These are phyloP conservation scores for Lordiphosa mommai DNA, from an alignment of 1,140 invertebrate genomes.

Conservation along the genomic window DNA sequence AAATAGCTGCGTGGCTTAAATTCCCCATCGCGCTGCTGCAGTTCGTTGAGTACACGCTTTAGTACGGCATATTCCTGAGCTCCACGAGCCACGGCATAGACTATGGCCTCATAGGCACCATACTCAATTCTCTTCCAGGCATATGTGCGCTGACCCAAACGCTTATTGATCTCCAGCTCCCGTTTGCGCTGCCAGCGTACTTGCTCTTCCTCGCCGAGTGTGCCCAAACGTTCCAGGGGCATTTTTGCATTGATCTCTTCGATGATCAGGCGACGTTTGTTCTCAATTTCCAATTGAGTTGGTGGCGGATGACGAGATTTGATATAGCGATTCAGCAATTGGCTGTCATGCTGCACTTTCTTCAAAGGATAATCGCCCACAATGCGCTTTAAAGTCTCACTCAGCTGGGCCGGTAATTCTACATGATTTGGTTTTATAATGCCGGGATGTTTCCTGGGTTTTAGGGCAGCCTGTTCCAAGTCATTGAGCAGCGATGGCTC, in stretches of 20 bases:
- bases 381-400: constrained; percentile 81
- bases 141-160: constrained; percentile 82
- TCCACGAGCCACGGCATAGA: constrained; percentile 86
- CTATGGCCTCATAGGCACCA: constrained; percentile 82
- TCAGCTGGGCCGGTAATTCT: constrained; percentile 82
- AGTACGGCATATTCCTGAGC: constrained; percentile 89
- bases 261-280: constrained; percentile 66
- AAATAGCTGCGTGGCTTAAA: constrained; percentile 89
- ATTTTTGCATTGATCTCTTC: constrained; percentile 67
- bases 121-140: constrained; percentile 88
- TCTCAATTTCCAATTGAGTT: constrained; percentile 82
- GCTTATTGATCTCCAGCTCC: constrained; percentile 72
- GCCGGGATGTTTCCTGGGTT: constrained; percentile 86
- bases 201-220: constrained; percentile 43
- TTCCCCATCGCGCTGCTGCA: constrained; percentile 82
- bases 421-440: constrained; percentile 80
- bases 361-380: constrained; percentile 82
- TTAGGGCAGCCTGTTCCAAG: constrained; percentile 82
- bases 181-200: constrained; percentile 73
- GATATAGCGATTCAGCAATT: constrained; percentile 83
- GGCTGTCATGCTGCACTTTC: constrained; percentile 80
- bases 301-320: constrained; percentile 82
- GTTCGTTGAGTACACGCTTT: constrained; percentile 87
- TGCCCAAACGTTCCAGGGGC: constrained; percentile 46
- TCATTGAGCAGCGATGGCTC: constrained; percentile 80